These are phyloP conservation scores for Notothenia coriiceps DNA, from an alignment of 2,113 vertebrate species.

Conservation along the genomic window DNA sequence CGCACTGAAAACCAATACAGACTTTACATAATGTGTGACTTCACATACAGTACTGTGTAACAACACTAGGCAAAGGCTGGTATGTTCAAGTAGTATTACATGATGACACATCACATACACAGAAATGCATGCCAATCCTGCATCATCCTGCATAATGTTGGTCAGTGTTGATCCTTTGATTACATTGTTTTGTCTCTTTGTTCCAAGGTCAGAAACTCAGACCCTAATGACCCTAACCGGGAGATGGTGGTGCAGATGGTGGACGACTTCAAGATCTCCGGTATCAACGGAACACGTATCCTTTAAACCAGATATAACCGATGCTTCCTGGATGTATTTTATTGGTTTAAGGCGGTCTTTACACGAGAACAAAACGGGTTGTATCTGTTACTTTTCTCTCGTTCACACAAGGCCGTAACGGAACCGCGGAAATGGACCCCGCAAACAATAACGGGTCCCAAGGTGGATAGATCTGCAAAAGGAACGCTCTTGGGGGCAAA, in stretches of 20 bases:
- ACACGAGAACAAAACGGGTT: no score
- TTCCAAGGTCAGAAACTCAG: slow-evolving; percentile 91
- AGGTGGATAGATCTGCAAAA: no score
- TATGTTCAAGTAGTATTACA: background rate
- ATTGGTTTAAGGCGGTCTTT: background rate
- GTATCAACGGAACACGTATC: slow-evolving; percentile 98
- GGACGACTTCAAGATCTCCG: slow-evolving; percentile 98
- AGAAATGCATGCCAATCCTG: background rate
- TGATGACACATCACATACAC: background rate
- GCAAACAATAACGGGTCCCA: no score
- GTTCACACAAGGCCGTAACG: no score
- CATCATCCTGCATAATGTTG: background rate
- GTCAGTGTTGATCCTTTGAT: background rate
- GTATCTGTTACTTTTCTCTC: no score
- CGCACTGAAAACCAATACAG: background rate
- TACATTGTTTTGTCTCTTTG: slow-evolving; percentile 2
- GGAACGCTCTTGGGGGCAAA: no score
- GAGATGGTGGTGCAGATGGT: slow-evolving; percentile 96
- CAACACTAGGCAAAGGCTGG: background rate
- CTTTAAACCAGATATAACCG: slow-evolving; percentile 70
- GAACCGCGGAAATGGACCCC: no score
- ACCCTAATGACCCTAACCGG: slow-evolving; percentile 91
- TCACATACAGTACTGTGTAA: background rate
- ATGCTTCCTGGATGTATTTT: slow-evolving; percentile 15
- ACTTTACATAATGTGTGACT: background rate